Conservation (phyloP, 37 sponge, comb jelly and placozoan genomes). For the Halichondria panicea region DNA sequence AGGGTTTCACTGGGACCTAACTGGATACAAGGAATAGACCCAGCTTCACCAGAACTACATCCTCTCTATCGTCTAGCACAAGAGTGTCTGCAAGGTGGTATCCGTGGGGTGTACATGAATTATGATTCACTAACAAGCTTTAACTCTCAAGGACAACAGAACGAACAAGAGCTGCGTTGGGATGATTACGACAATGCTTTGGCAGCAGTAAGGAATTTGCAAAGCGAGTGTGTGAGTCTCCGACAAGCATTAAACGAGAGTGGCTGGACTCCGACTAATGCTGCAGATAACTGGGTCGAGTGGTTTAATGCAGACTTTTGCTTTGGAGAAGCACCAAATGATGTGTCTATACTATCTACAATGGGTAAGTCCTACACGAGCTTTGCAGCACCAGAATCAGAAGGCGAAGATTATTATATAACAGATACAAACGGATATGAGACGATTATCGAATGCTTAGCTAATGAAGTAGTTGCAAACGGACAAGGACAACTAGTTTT, state of each 20-base stretch:
- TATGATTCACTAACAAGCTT: no score
- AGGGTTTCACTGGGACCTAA: constrained; percentile 46
- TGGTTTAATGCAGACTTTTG: constrained; percentile 28
- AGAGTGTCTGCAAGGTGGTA: constrained; percentile 36
- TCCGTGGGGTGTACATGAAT: background rate
- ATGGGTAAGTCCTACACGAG: background rate
- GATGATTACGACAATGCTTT: no score
- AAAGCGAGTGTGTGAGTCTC: constrained; percentile 4
- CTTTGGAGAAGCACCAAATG: constrained; percentile 15
- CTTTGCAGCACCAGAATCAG: constrained; percentile 19
- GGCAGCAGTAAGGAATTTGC: no score
- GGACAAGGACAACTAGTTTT: constrained; percentile 32
- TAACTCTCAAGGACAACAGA: no score
- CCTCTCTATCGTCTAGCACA: constrained; percentile 17
- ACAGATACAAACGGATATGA: constrained; percentile 47
- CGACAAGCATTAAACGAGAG: constrained; percentile 10
- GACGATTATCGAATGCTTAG: constrained; percentile 33
- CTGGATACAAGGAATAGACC: constrained; percentile 53
- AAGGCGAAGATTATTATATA: constrained; percentile 32
- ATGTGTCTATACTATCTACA: constrained; percentile 2
- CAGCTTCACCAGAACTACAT: constrained; percentile 1
- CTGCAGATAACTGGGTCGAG: constrained; percentile 26
- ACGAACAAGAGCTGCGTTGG: no score
- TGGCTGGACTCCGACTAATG: constrained; percentile 24
- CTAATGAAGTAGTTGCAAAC: constrained; percentile 1